Evolutionary conservation across 37 sponge, comb jelly and placozoan species (phyloP).

Genomic region (Oscarella lobularis): DNA sequence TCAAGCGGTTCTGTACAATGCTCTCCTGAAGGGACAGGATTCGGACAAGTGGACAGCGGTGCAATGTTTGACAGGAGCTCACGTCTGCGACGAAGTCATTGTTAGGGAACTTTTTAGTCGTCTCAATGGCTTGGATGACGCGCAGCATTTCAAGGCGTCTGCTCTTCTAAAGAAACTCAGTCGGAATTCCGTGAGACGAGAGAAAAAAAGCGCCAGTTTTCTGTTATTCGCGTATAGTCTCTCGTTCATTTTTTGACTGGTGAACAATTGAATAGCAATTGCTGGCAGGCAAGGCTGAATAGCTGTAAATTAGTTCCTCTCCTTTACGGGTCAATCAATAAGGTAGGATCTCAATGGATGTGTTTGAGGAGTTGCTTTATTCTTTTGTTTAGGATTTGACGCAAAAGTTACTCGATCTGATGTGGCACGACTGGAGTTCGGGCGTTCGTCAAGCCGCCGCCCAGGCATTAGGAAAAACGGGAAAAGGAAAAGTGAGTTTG

Average conservation of each 20-base stretch:
- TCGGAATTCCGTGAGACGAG: too few species aligned
- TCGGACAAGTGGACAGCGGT: constrained; percentile 57
- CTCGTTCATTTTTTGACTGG: constrained; percentile 49
- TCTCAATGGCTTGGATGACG: too few species aligned
- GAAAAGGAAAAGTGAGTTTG: constrained; percentile 60
- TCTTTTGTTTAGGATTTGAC: constrained; percentile 39
- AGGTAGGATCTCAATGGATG: constrained; percentile 10
- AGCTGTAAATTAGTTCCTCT: too few species aligned
- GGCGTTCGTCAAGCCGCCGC: constrained; percentile 67
- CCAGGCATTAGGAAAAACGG: constrained; percentile 62
- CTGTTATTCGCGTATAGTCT: constrained; percentile 33
- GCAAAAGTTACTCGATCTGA: constrained; percentile 40
- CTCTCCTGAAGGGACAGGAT: constrained; percentile 4
- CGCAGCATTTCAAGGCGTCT: too few species aligned
- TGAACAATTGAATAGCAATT: constrained; percentile 58
- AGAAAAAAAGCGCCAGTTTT: too few species aligned
- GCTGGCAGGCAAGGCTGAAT: too few species aligned
- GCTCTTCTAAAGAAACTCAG: too few species aligned
- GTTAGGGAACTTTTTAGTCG: constrained; percentile 20
- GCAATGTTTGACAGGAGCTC: constrained; percentile 43
- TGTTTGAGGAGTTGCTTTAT: neutral
- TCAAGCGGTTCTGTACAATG: constrained; percentile 21
- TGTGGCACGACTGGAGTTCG: constrained; percentile 72
- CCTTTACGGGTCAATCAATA: constrained; percentile 45
- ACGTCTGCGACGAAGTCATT: constrained; percentile 12